Conservation (phyloP, 2,797 vertebrate genomes). For the Hirundo rustica region DNA sequence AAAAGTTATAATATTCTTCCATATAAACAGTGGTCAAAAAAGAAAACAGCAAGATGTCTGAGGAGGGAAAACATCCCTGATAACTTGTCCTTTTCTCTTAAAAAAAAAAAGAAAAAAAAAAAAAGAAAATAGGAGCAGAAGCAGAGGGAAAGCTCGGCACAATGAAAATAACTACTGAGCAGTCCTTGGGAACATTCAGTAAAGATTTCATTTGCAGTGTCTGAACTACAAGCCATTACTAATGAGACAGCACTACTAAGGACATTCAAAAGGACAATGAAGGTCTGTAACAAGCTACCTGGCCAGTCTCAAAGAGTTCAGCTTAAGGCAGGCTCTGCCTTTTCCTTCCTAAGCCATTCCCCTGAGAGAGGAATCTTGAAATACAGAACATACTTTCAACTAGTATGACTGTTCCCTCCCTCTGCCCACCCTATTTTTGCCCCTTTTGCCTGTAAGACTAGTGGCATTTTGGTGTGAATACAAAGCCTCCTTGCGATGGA, state of each 20-base stretch:
- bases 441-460: conserved; percentile 40
- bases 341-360: not conserved
- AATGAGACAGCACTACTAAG: not conserved
- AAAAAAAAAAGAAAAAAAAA: rapidly evolving
- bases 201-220: not conserved
- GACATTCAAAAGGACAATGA: not conserved
- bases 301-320: not conserved
- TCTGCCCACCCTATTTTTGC: conserved; percentile 39
- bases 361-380: not conserved
- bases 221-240: not conserved
- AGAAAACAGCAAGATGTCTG: not conserved
- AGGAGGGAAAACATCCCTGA: not conserved
- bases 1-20: not conserved
- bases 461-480: conserved; percentile 58
- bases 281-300: not conserved
- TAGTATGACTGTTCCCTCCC: not conserved
- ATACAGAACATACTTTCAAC: not conserved
- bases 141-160: not conserved
- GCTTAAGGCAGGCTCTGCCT: not conserved
- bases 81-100: not conserved
- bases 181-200: not conserved
- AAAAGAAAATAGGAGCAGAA: not conserved
- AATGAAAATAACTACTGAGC: not conserved
- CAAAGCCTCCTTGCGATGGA: conserved; percentile 53
- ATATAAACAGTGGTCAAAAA: not conserved